Evolutionary conservation across 2,797 vertebrate genomes (phyloP).

Genomic region (Pseudochaenichthys georgianus): DNA sequence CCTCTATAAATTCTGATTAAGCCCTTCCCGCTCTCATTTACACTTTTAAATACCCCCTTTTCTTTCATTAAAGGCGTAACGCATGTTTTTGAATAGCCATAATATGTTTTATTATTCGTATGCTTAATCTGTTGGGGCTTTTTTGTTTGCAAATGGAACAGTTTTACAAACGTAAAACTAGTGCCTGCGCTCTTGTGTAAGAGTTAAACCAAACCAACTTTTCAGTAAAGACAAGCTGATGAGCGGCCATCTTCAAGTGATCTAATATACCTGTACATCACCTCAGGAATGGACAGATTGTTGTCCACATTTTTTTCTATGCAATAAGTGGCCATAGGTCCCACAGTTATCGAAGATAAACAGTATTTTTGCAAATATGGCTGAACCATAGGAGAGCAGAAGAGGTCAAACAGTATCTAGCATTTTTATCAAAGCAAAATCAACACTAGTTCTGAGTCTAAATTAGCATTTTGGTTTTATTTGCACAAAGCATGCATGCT

Average conservation of each 20-base stretch:
- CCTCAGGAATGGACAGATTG: constrained; percentile 52
- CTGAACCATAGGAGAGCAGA: not conserved
- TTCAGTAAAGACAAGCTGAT: constrained; percentile 29
- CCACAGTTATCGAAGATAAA: constrained; percentile 32
- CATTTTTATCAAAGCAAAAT: constrained; percentile 15
- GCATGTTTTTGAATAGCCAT: constrained; percentile 14
- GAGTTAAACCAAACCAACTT: constrained; percentile 24
- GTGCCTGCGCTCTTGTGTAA: constrained; percentile 50
- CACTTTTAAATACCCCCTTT: constrained; percentile 17
- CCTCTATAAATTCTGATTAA: constrained; percentile 18
- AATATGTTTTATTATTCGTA: constrained; percentile 26
- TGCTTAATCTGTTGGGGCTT: constrained; percentile 31
- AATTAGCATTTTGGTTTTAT: constrained; percentile 20
- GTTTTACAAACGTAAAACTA: constrained; percentile 30
- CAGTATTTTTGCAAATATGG: constrained; percentile 14
- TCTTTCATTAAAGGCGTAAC: constrained; percentile 21
- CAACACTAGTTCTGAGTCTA: not conserved
- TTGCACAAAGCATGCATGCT: constrained; percentile 10
- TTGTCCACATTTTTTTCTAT: constrained; percentile 36
- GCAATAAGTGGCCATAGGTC: constrained; percentile 34
- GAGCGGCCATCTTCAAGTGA: constrained; percentile 25
- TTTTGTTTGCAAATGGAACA: constrained; percentile 48
- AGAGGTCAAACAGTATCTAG: not conserved
- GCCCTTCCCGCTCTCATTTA: constrained; percentile 16
- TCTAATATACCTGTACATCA: constrained; percentile 44